Conservation (phyloP, 2,113 vertebrate genomes). For the Aegotheles bennettii region DNA sequence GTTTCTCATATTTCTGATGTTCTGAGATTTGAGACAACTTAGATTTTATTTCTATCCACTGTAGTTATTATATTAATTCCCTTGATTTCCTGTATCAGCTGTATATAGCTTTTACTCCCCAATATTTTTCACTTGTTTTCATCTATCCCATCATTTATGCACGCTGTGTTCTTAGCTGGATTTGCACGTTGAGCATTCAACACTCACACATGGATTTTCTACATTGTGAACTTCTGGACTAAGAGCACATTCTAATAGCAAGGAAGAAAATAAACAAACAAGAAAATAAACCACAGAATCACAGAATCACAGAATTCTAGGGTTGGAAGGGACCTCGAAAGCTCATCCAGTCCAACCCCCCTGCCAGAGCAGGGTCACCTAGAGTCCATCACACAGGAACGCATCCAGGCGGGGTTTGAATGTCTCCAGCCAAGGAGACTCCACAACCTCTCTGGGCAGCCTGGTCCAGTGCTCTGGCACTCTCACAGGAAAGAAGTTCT, state of each 20-base stretch:
- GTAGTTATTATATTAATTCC: background rate
- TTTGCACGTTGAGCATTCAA: background rate
- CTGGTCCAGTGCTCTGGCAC: too few species aligned
- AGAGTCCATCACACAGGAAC: too few species aligned
- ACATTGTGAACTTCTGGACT: background rate
- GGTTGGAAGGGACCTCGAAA: too few species aligned
- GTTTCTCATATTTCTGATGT: background rate
- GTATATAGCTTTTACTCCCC: background rate
- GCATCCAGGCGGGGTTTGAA: too few species aligned
- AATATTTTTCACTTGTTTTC: background rate
- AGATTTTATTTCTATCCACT: background rate
- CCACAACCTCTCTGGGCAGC: too few species aligned
- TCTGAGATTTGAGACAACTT: background rate
- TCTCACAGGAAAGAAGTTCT: too few species aligned
- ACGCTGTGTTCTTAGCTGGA: background rate
- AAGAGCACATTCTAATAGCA: background rate
- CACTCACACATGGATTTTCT: background rate
- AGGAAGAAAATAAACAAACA: background rate
- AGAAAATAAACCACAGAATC: background rate
- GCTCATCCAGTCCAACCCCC: too few species aligned
- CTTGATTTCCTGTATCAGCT: background rate
- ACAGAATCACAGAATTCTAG: too few species aligned
- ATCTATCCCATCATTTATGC: background rate
- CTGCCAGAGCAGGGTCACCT: too few species aligned
- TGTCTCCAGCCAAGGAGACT: too few species aligned